Evolutionary conservation across 2,888 invertebrate species (phyloP).

Genomic region (Scrobipalpa atriplicella): DNA sequence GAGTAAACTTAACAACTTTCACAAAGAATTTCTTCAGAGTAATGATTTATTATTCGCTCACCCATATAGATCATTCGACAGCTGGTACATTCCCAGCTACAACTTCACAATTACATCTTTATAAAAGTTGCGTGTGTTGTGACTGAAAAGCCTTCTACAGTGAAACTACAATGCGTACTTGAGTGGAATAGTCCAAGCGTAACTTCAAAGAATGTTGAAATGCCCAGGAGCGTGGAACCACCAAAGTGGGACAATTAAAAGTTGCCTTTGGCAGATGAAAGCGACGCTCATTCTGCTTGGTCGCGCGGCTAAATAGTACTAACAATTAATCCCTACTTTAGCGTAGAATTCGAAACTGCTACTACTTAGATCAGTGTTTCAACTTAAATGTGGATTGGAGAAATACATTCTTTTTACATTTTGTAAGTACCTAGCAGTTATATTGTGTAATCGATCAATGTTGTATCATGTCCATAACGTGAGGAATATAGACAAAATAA

Average conservation of each 20-base stretch:
- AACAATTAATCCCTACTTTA: not conserved
- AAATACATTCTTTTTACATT: not conserved
- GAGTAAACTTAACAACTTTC: too few species aligned
- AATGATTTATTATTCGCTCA: too few species aligned
- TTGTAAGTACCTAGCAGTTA: too few species aligned
- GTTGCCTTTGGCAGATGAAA: slow-evolving; percentile 59
- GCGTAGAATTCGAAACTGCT: not conserved
- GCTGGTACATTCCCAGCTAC: too few species aligned
- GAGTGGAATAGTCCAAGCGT: slow-evolving; percentile 46
- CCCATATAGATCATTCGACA: too few species aligned
- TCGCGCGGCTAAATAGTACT: slow-evolving; percentile 46
- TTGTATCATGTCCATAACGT: too few species aligned
- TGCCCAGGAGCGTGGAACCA: slow-evolving; percentile 38
- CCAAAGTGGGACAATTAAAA: slow-evolving; percentile 63
- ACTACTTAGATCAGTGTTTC: not conserved
- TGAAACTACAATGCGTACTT: slow-evolving; percentile 21
- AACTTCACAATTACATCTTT: not conserved
- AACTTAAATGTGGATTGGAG: not conserved
- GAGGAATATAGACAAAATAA: too few species aligned
- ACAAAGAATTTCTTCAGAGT: too few species aligned
- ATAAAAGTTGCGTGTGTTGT: not conserved
- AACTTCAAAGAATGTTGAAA: slow-evolving; percentile 54
- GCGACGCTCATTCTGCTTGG: slow-evolving; percentile 56
- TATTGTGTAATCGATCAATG: too few species aligned
- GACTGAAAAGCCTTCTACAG: not conserved